A percentile compares a stretch with the other conserved stretches of the same genome.
Conservation (phyloP, 2,888 invertebrate genomes). For the Spodoptera picta region DNA sequence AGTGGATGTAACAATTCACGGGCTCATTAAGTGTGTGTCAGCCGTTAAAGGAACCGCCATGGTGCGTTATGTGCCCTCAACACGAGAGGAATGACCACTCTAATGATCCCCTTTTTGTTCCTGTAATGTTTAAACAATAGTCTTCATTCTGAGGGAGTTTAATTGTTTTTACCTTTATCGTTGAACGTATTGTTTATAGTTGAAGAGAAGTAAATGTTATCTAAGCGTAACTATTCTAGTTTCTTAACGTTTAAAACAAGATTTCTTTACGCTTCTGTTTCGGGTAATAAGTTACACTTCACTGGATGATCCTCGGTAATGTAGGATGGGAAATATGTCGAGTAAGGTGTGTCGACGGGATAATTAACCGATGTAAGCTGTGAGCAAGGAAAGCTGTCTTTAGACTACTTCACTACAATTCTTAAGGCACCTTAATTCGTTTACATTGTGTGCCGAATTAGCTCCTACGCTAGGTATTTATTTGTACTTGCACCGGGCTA, state of each 20-base stretch:
- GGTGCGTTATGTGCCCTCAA: slow-evolving; percentile 68
- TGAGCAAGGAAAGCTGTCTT: slow-evolving; percentile 59
- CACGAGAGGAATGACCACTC: slow-evolving; percentile 67
- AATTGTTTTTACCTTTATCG: slow-evolving; percentile 35
- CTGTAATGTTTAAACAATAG: slow-evolving; percentile 72
- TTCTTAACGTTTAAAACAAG: slow-evolving; percentile 3
- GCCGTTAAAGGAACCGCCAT: slow-evolving; percentile 72
- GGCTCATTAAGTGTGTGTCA: slow-evolving; percentile 77
- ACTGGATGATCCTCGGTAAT: slow-evolving; percentile 55
- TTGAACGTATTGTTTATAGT: slow-evolving; percentile 28
- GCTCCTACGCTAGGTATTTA: slow-evolving; percentile 29
- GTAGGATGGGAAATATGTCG: slow-evolving; percentile 46
- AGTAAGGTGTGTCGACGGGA: slow-evolving; percentile 61
- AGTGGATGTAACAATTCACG: slow-evolving; percentile 66
- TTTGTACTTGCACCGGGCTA: slow-evolving; percentile 26
- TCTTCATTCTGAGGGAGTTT: slow-evolving; percentile 35
- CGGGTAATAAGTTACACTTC: slow-evolving; percentile 41
- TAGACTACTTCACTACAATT: slow-evolving; percentile 62
- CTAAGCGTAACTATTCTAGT: background rate
- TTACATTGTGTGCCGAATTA: slow-evolving; percentile 51
- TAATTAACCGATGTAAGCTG: slow-evolving; percentile 65
- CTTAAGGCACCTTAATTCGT: slow-evolving; percentile 64
- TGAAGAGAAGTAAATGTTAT: slow-evolving; percentile 8
- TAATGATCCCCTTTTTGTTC: slow-evolving; percentile 67
- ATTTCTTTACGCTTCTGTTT: slow-evolving; percentile 23